phyloP scores from a whole-genome alignment of 2,113 vertebrate genomes.

The Columbina picui region DNA sequence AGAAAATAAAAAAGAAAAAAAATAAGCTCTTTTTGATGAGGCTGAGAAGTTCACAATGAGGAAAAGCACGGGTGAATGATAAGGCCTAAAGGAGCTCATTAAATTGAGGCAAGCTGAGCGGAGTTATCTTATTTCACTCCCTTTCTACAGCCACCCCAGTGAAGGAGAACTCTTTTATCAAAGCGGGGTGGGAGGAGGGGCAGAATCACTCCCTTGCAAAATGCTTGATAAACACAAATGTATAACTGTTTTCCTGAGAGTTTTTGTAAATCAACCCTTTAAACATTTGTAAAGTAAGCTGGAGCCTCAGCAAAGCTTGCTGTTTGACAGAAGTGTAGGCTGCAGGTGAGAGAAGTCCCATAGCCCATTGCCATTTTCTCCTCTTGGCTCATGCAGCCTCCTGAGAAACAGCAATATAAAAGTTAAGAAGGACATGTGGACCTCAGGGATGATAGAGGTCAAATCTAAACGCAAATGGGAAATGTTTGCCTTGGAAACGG shows the following conservation, averaged over 20 bases:
- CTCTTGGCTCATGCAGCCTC: neutral
- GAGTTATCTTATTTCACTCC: slow-evolving; percentile 40
- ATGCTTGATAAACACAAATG: neutral
- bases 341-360: neutral
- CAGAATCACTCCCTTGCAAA: neutral
- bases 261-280: neutral
- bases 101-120: slow-evolving; percentile 51
- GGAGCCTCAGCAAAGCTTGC: neutral
- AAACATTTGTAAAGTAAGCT: neutral
- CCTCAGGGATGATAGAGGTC: neutral
- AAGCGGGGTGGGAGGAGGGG: neutral
- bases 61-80: slow-evolving; percentile 24
- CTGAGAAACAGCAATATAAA: neutral
- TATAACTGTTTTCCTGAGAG: neutral
- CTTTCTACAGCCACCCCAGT: neutral
- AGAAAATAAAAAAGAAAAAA: neutral
- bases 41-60: slow-evolving; percentile 53
- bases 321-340: neutral
- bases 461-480: neutral
- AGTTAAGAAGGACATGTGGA: neutral
- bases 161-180: slow-evolving; percentile 10
- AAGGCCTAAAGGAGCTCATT: slow-evolving; percentile 50
- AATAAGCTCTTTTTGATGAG: slow-evolving; percentile 45
- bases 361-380: neutral
- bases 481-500: neutral